A percentile compares a stretch with the other conserved stretches of the same genome.
phyloP scores from a whole-genome alignment of 2,888 invertebrate genomes.

The Nezara viridula region DNA sequence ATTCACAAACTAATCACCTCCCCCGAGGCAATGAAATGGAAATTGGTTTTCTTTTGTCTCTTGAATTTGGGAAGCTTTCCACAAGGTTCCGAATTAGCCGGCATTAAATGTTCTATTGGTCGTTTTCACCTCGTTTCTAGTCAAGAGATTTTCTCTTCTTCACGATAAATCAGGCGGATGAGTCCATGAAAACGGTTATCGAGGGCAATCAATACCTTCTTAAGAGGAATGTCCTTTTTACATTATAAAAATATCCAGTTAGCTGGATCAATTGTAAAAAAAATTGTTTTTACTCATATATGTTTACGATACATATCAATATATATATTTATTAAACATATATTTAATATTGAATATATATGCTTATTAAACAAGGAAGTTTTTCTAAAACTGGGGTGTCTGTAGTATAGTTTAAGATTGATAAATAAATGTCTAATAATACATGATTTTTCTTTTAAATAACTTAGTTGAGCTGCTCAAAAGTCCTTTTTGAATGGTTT shows the following conservation, averaged over 20 bases:
- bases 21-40: neutral
- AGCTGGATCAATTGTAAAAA: too few species aligned
- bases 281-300: too few species aligned
- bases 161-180: conserved; percentile 18
- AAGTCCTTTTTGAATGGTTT: too few species aligned
- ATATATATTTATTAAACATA: too few species aligned
- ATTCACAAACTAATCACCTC: neutral
- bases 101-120: conserved; percentile 13
- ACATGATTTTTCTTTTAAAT: too few species aligned
- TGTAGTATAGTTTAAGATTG: too few species aligned
- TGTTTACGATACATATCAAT: too few species aligned
- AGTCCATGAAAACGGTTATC: neutral
- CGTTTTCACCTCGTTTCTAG: conserved; percentile 21
- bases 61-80: conserved; percentile 29
- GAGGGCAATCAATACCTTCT: neutral
- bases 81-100: neutral
- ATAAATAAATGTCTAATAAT: too few species aligned
- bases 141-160: conserved; percentile 9
- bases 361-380: too few species aligned
- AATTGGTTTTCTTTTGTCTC: neutral
- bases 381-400: too few species aligned
- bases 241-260: neutral
- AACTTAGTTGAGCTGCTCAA: too few species aligned
- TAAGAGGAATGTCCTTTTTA: neutral
- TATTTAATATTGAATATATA: too few species aligned